These are phyloP conservation scores for Mythimna loreyi DNA, from an alignment of 2,888 invertebrate genomes.

Conservation along the genomic window DNA sequence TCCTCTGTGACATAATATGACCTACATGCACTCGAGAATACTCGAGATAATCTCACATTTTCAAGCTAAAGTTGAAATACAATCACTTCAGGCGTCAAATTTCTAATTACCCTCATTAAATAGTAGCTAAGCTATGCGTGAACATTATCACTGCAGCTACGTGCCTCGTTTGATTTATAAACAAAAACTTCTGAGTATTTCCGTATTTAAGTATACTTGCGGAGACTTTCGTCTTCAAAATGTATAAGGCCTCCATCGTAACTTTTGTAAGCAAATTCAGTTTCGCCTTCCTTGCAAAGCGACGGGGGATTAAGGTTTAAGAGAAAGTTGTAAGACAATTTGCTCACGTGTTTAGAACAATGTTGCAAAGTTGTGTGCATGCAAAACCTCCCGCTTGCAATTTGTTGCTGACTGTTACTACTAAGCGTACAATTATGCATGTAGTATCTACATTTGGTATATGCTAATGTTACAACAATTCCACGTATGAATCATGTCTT, in stretches of 20 bases:
- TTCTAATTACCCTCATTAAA: slow-evolving; percentile 37
- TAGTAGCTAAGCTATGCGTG: slow-evolving; percentile 7
- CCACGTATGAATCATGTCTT: slow-evolving; percentile 3
- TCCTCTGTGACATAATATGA: slow-evolving; percentile 6
- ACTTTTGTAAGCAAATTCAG: slow-evolving; percentile 44
- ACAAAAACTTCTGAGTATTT: slow-evolving; percentile 22
- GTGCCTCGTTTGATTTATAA: slow-evolving; percentile 26
- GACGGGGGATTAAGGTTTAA: slow-evolving; percentile 17
- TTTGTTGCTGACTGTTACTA: slow-evolving; percentile 10
- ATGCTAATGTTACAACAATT: slow-evolving; percentile 14
- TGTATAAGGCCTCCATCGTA: slow-evolving; percentile 8
- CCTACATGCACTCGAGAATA: not conserved
- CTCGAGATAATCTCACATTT: slow-evolving; percentile 22
- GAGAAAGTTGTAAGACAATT: slow-evolving; percentile 45
- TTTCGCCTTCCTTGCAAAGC: slow-evolving; percentile 25
- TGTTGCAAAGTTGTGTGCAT: slow-evolving; percentile 18
- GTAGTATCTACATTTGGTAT: slow-evolving; percentile 1
- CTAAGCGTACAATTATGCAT: not conserved
- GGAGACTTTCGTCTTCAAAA: slow-evolving; percentile 26
- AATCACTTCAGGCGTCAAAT: slow-evolving; percentile 43
- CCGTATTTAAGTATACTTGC: slow-evolving; percentile 10
- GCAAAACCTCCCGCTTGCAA: slow-evolving; percentile 7
- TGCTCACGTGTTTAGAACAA: slow-evolving; percentile 6
- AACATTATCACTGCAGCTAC: slow-evolving; percentile 27
- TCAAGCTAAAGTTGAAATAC: slow-evolving; percentile 35